A percentile compares a stretch with the other conserved stretches of the same genome.
Conservation (phyloP, 2,888 invertebrate genomes). For the Acronicta aceris region DNA sequence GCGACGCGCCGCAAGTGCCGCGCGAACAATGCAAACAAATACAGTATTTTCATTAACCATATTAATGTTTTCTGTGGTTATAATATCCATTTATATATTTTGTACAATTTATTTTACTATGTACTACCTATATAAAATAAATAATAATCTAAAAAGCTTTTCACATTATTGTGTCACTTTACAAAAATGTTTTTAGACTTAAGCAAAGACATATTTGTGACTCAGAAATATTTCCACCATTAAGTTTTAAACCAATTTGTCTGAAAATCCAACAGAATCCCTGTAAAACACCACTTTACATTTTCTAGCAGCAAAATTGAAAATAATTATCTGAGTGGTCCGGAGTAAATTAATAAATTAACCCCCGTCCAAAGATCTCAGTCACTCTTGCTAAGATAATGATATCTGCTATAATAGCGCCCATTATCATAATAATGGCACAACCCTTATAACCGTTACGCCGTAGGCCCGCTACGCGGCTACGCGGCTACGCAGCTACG, state of each 20-base stretch:
- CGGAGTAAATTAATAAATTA: slow-evolving; percentile 67
- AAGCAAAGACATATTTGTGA: slow-evolving; percentile 36
- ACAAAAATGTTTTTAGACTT: slow-evolving; percentile 24
- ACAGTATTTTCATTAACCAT: too few species aligned
- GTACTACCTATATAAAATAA: too few species aligned
- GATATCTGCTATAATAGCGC: slow-evolving; percentile 69
- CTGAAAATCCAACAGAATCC: slow-evolving; percentile 33
- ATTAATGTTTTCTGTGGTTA: too few species aligned
- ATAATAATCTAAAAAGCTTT: not conserved
- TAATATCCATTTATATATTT: too few species aligned
- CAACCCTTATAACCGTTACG: slow-evolving; percentile 61
- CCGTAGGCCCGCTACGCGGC: slow-evolving; percentile 32
- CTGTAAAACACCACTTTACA: slow-evolving; percentile 48
- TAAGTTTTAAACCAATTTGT: slow-evolving; percentile 48
- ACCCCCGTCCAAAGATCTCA: slow-evolving; percentile 64
- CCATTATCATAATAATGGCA: slow-evolving; percentile 73
- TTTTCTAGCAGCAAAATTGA: slow-evolving; percentile 56
- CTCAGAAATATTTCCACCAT: slow-evolving; percentile 32
- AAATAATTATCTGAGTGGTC: slow-evolving; percentile 57
- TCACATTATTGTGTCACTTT: not conserved
- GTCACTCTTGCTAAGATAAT: slow-evolving; percentile 62
- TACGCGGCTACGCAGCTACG: slow-evolving; percentile 19
- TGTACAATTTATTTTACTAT: too few species aligned
- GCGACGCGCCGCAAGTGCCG: too few species aligned
- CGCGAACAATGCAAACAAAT: too few species aligned